Base-by-base conservation (phyloP, 1,140 invertebrate species). In the Drosophila gunungcola region DNA sequence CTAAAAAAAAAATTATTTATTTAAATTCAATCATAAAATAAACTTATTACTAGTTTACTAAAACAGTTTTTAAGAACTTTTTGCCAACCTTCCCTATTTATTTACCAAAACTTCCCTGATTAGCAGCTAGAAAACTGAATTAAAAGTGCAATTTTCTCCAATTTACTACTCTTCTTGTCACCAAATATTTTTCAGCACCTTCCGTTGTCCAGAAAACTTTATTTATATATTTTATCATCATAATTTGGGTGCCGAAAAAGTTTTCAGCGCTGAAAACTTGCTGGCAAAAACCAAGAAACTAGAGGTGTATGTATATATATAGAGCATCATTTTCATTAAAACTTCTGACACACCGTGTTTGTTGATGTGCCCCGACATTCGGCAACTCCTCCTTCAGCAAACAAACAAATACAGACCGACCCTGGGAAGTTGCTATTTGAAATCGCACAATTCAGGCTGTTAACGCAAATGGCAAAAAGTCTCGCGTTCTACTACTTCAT, bases 201-300 rank as follows among this genome's bases (percentile, higher is more conserved):
- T 11, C 25, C 52, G 27, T 29, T 51, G 46, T 36, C 55, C 73
- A 39, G 25, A 49, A 65, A 83, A 83, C 39, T 64, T 84, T 57
- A 52, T 49, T 51, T 60, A 12, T 60, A 57, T 56, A 64, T 70
- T 73, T 86, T 82, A 86, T 88, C 83, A 78, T 72, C 67, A 86
- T 88, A 74, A 82, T 79, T 82, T 68, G 49, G 69, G 74, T 78
- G 75, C 46, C 52, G n/a, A 85, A 73, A 85, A 86, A 60, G 67
- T 81, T 80, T 51, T 16, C 25, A 34, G 6, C 29, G 36, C 29
- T 21, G 43, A 49, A 70, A 74, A 74, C 69, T 74, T 74, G 69
- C 39, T 74, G 55, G 16, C 65, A 38, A 46, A 51, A 58, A 36
- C 49, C 51, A 73, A 70, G 32, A 41, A 54, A 54, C 56, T 38